Percentiles rank a stretch among this genome's conserved stretches.
phyloP scores from a whole-genome alignment of 2,113 vertebrate species.

The Beaufortia kweichowensis region DNA sequence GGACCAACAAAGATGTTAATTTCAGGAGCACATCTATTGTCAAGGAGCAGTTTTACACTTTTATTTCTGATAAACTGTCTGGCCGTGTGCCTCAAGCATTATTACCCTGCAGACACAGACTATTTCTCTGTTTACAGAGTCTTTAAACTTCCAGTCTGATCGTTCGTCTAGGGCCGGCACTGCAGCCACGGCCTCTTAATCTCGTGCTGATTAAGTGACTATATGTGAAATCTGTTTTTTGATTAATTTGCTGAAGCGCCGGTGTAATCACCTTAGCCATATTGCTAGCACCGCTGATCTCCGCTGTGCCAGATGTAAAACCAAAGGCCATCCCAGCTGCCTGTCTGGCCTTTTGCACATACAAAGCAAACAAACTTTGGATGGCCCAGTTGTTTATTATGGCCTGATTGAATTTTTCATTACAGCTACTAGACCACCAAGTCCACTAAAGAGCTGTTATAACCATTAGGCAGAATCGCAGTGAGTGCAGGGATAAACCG shows the following conservation, averaged over 20 bases:
- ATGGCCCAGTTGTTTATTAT: conserved; percentile 16
- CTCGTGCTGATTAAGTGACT: conserved; percentile 43
- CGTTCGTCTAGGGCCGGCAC: neutral
- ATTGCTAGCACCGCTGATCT: conserved; percentile 21
- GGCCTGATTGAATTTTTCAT: conserved; percentile 25
- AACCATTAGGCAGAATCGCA: neutral
- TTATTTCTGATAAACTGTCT: neutral
- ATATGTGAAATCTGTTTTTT: conserved; percentile 38
- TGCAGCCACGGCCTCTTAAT: conserved; percentile 35
- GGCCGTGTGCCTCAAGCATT: neutral
- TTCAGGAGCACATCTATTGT: neutral
- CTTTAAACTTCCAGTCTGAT: conserved; percentile 40
- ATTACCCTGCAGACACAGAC: neutral
- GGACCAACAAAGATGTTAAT: neutral
- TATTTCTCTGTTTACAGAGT: neutral
- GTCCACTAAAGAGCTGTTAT: conserved; percentile 8
- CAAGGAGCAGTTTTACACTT: neutral
- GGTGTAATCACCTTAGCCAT: conserved; percentile 39
- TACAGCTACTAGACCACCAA: conserved; percentile 13
- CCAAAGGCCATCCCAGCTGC: conserved; percentile 21
- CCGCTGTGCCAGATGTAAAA: neutral
- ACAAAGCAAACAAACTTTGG: conserved; percentile 4
- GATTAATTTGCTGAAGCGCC: conserved; percentile 29
- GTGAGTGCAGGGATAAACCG: neutral
- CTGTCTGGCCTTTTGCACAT: neutral